These are phyloP conservation scores for Rhagoletis pomonella DNA, from an alignment of 1,140 invertebrate genomes.

Conservation along the genomic window DNA sequence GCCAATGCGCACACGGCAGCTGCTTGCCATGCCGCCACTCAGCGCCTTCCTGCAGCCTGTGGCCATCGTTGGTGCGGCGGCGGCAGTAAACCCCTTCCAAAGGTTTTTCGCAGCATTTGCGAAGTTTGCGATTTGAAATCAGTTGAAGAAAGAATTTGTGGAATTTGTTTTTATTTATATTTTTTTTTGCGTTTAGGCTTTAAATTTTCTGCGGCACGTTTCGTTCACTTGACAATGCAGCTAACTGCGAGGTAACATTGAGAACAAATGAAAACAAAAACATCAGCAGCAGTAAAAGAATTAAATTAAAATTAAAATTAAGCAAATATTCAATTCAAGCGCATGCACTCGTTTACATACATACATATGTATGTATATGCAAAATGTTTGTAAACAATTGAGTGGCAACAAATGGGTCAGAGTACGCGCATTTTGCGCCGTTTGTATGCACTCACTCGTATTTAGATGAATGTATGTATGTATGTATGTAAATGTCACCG, in stretches of 20 bases:
- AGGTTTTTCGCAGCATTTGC: neutral
- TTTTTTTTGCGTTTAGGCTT: neutral
- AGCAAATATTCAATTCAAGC: too few species aligned
- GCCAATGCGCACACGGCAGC: conserved; percentile 37
- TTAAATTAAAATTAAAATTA: too few species aligned
- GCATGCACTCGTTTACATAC: neutral
- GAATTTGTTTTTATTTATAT: neutral
- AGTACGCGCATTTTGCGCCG: too few species aligned
- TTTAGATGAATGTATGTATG: neutral
- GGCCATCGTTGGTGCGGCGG: neutral
- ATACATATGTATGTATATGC: neutral
- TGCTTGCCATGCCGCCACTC: neutral
- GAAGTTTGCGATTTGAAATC: neutral
- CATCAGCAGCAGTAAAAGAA: too few species aligned
- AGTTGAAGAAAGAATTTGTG: neutral
- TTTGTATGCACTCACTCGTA: too few species aligned
- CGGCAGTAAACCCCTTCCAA: conserved; percentile 1
- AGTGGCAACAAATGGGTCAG: too few species aligned
- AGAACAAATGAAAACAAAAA: too few species aligned
- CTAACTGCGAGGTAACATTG: too few species aligned
- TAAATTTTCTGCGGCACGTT: neutral
- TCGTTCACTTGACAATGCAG: neutral
- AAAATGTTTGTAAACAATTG: too few species aligned
- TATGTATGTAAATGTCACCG: neutral
- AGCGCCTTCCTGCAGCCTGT: neutral